Evolutionary conservation across 2,888 invertebrate species (phyloP), one percentile per base, ranked within the genome.

Genomic region (Brachyptera putata): DNA sequence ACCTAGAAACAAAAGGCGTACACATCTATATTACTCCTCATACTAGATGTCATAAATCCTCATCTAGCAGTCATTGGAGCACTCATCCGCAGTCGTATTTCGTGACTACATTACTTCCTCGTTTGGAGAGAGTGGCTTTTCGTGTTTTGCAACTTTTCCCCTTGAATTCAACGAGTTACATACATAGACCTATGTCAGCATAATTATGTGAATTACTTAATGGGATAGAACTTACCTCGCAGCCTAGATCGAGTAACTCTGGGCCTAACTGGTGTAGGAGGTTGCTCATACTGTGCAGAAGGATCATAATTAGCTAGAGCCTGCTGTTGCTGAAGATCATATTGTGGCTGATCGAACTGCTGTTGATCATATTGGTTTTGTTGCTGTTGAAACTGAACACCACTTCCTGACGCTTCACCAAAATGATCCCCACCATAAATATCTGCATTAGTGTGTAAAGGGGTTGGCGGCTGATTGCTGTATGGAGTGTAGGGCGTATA

Each of bases 401-500:
- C 56, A 30, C 53, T 63, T 5, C 57, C 39, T 16, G 57, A 57
- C 0, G 57, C 24, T 34, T 61, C 63, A 4, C 49, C 53, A 39
- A 57, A 66, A 41, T 61, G 67, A 41, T 60, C 65, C 24, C 60
- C 61, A 16, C 61, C 61, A 49, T 67, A 68, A 14, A 67, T 60
- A 5, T 68, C 68, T 9, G 67, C 66, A 58, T 18, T 34, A 30
- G 59, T 57, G 30, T 66, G 61, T 22, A 67, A 53, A n/a, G 67
- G 68, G n/a, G 65, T 77, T 57, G 72, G 72, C 53, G 75, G 72
- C 49, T 74, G 72, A 60, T 75, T 74, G 57, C 71, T 72, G 64
- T 76, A 77, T 0, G 75, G 69, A 1, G 74, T 71, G 63, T 76
- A 77, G 1, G 75, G 72, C 2, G 74, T 71, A 48, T 74, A 77